phyloP scores from a whole-genome alignment of 2,888 invertebrate species.

The Bombyx huttoni region DNA sequence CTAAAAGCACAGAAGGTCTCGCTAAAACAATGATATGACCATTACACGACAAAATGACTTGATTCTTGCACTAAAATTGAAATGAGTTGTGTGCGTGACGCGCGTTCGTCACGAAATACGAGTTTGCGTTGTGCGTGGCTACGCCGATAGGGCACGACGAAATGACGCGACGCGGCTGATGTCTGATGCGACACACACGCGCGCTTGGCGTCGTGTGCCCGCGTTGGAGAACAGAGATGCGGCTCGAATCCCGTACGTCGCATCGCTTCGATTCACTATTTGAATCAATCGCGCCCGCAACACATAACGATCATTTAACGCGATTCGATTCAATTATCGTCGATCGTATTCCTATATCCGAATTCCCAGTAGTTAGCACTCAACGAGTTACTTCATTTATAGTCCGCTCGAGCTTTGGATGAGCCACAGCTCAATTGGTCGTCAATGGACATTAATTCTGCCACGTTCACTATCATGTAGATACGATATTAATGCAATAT shows the following conservation, averaged over 20 bases:
- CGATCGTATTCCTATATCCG: conserved; percentile 47
- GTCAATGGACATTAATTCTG: conserved; percentile 44
- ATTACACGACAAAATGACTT: conserved; percentile 22
- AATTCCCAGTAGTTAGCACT: conserved; percentile 55
- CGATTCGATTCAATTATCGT: conserved; percentile 57
- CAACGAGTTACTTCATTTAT: conserved; percentile 45
- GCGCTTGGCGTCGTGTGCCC: conserved; percentile 5
- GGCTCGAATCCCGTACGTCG: conserved; percentile 21
- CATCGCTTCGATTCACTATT: conserved; percentile 33
- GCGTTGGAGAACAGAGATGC: conserved; percentile 2
- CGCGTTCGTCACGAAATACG: conserved; percentile 35
- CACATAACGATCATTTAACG: conserved; percentile 63
- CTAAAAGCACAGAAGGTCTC: conserved; percentile 12
- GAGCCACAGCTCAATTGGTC: conserved; percentile 33
- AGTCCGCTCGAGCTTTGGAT: conserved; percentile 36
- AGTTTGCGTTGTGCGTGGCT: conserved; percentile 24
- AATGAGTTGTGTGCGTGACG: conserved; percentile 40
- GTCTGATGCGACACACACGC: conserved; percentile 13
- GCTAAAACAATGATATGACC: conserved; percentile 24
- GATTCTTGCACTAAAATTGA: conserved; percentile 33
- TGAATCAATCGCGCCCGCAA: conserved; percentile 39
- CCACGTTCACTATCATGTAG: conserved; percentile 42
- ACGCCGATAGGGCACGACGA: conserved; percentile 26
- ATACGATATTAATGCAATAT: conserved; percentile 42
- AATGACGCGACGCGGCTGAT: conserved; percentile 6